Base-by-base conservation (phyloP, 1,140 invertebrate species). In the Laodelphax striatellus region DNA sequence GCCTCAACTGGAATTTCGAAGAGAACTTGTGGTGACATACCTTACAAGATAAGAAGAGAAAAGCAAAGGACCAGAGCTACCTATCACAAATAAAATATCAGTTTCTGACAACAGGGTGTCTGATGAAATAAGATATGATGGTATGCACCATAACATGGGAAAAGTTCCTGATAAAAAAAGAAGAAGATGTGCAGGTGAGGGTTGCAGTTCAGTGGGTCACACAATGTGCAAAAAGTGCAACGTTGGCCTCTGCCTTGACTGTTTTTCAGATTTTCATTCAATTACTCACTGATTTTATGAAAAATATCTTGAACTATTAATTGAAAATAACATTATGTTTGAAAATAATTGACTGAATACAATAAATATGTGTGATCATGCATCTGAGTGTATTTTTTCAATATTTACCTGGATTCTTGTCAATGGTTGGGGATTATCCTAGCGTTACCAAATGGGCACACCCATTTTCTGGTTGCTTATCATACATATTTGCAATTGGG, bases 1-100 rank as follows among this genome's bases (percentile, higher is more conserved):
- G n/a, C 55, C 50, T 17, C 66, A 69, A 55, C 56, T 68, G 42
- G 31, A 65, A 41, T 69, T 69, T 63, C 16, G 65, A 28, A 17
- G 63, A 50, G 56, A 66, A 58, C 64, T 68, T 46, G 64, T 64
- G 5, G 55, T 57, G 17, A 53, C 19, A n/a, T n/a, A n/a, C n/a
- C n/a, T n/a, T n/a, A n/a, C n/a, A 54, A 65, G 60, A 62, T 66
- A 61, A 62, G 58, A 57, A 24, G 63, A 44, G 22, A 21, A 19
- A 17, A 43, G 59, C n/a, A 54, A 54, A 54, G 52, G 21, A 43
- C 50, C 53, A 34, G 38, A 5, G 1, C 38, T 4, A 22, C 34
- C 34, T 43, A 43, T 43, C 22, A 43, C 41, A n/a, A n/a, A 13
- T 28, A 55, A 55, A 31, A 22, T 38, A 16, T 57, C 55, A 43